Evolutionary conservation across 2,113 vertebrate genomes (phyloP).

Genomic region (Tachycineta bicolor): DNA sequence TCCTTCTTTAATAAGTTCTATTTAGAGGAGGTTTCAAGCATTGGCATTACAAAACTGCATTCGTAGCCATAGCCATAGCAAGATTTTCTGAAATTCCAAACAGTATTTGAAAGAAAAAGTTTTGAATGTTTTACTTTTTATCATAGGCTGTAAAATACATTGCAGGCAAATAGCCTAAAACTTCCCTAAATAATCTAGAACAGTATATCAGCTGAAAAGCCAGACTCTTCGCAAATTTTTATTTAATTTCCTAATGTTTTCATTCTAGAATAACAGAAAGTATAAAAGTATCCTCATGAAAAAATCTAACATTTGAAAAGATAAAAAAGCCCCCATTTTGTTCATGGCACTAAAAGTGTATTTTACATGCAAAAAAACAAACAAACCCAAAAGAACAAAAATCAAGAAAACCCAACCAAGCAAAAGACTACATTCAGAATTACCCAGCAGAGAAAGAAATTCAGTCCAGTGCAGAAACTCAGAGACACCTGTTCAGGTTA

Average conservation of each 20-base stretch:
- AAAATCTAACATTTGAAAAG: background rate
- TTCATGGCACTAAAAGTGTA: background rate
- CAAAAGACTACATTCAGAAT: background rate
- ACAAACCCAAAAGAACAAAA: background rate
- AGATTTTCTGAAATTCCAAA: background rate
- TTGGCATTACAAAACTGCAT: background rate
- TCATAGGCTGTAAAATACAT: background rate
- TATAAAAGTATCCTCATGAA: background rate
- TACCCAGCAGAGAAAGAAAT: background rate
- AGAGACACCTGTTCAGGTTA: background rate
- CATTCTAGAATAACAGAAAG: background rate
- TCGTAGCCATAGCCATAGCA: background rate
- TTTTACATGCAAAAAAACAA: background rate
- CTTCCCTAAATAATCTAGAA: background rate
- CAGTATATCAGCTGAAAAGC: background rate
- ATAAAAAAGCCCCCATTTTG: background rate
- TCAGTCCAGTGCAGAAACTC: background rate
- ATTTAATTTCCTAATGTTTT: background rate
- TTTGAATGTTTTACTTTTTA: background rate
- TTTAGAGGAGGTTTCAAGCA: constrained; percentile 11
- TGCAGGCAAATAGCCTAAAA: background rate
- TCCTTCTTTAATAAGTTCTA: background rate
- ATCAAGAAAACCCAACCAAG: background rate
- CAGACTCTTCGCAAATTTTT: background rate
- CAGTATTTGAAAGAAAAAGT: background rate